phyloP scores from a whole-genome alignment of 2,113 vertebrate species.

The Cebidichthys violaceus region DNA sequence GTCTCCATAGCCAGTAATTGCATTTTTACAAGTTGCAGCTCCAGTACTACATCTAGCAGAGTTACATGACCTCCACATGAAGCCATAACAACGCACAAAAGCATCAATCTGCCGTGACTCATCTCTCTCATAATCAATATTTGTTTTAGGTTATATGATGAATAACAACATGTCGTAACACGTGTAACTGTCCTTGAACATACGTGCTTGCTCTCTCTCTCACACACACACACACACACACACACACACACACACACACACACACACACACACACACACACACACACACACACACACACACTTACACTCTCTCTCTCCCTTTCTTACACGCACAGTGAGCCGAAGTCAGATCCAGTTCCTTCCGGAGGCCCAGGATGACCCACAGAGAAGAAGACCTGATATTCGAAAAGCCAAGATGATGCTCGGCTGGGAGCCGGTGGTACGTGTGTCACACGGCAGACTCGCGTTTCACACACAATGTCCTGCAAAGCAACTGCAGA shows the following conservation, averaged over 20 bases:
- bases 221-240: too few species aligned
- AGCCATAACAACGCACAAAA: background rate
- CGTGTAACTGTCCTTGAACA: background rate
- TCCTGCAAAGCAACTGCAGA: background rate
- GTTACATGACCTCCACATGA: background rate
- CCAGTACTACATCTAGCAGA: background rate
- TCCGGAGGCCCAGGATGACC: constrained; percentile 97
- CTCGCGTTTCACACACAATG: background rate
- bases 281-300: too few species aligned
- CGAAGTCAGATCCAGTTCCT: constrained; percentile 98
- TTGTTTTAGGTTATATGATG: background rate
- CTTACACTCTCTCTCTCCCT: too few species aligned
- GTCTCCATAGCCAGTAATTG: background rate
- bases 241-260: background rate
- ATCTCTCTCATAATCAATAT: background rate
- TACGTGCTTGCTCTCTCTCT: background rate
- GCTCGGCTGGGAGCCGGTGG: constrained; percentile 98
- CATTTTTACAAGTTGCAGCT: background rate
- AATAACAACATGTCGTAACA: background rate
- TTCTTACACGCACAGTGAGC: constrained; percentile 79
- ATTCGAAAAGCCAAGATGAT: constrained; percentile 95
- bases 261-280: too few species aligned
- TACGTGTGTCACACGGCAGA: constrained; percentile 75
- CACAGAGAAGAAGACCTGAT: constrained; percentile 95
- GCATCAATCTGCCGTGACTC: background rate